A percentile compares a stretch with the other conserved stretches of the same genome.
phyloP scores from a whole-genome alignment of 2,888 invertebrate species.

The Drosophila vallismaia region DNA sequence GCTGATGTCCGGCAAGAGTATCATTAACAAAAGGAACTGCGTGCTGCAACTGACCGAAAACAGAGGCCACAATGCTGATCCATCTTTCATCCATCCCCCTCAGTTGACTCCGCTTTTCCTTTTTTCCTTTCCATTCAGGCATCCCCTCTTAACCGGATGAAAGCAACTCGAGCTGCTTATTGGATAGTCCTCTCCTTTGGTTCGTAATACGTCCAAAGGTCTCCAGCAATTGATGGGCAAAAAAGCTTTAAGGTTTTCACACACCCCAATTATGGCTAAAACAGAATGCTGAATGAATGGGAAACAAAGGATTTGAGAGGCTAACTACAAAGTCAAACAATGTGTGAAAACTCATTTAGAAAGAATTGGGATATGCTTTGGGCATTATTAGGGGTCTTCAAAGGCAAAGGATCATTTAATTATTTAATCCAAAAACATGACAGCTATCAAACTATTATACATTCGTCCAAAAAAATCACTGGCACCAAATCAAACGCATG shows the following conservation, averaged over 20 bases:
- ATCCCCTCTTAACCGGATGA: constrained; percentile 36
- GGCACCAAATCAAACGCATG: constrained; percentile 19
- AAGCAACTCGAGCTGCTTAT: constrained; percentile 68
- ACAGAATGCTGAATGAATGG: neutral
- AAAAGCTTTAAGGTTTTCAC: constrained; percentile 39
- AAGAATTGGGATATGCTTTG: neutral
- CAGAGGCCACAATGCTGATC: constrained; percentile 20
- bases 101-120: neutral
- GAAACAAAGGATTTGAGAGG: neutral
- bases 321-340: neutral
- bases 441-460: neutral
- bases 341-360: neutral
- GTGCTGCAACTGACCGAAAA: constrained; percentile 63
- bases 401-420: neutral
- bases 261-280: constrained; percentile 39
- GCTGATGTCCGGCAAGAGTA: constrained; percentile 69
- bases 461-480: constrained; percentile 3
- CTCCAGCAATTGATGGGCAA: constrained; percentile 51
- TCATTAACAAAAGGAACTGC: constrained; percentile 78
- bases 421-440: too few species aligned
- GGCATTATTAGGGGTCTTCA: neutral
- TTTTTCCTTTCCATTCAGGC: constrained; percentile 3
- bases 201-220: constrained; percentile 9
- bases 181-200: constrained; percentile 24
- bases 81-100: constrained; percentile 10